phyloP scores from a whole-genome alignment of 2,797 vertebrate species.

The Knipowitschia caucasica region DNA sequence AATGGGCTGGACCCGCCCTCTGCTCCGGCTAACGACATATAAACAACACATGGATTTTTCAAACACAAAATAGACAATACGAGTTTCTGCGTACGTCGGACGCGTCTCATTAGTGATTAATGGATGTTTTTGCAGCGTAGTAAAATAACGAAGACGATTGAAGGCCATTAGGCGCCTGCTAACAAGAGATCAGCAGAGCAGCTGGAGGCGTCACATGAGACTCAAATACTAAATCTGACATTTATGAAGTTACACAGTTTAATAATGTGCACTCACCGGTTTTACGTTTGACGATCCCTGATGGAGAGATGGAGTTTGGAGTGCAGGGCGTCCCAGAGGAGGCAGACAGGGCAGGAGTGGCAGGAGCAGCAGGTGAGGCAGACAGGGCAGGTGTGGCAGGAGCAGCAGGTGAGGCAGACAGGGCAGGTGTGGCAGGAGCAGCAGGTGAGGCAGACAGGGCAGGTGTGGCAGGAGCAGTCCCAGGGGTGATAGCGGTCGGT shows the following conservation, averaged over 20 bases:
- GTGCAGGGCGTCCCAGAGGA: constrained; percentile 59
- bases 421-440: too few species aligned
- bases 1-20: constrained; percentile 22
- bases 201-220: constrained; percentile 18
- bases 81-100: constrained; percentile 11
- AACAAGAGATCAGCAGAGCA: constrained; percentile 47
- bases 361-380: constrained; percentile 42
- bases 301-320: constrained; percentile 60
- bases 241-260: background rate
- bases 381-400: constrained; percentile 29
- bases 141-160: constrained; percentile 44
- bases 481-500: constrained; percentile 31
- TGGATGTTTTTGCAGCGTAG: constrained; percentile 27
- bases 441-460: constrained; percentile 42
- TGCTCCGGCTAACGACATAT: constrained; percentile 19
- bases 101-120: constrained; percentile 30
- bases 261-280: constrained; percentile 79
- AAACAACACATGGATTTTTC: constrained; percentile 7
- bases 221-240: too few species aligned
- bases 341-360: constrained; percentile 37
- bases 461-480: constrained; percentile 35
- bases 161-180: constrained; percentile 48
- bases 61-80: background rate
- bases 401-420: too few species aligned
- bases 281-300: constrained; percentile 78